These are phyloP conservation scores for Yponomeuta sedellus DNA, from an alignment of 2,888 invertebrate genomes.

Conservation along the genomic window DNA sequence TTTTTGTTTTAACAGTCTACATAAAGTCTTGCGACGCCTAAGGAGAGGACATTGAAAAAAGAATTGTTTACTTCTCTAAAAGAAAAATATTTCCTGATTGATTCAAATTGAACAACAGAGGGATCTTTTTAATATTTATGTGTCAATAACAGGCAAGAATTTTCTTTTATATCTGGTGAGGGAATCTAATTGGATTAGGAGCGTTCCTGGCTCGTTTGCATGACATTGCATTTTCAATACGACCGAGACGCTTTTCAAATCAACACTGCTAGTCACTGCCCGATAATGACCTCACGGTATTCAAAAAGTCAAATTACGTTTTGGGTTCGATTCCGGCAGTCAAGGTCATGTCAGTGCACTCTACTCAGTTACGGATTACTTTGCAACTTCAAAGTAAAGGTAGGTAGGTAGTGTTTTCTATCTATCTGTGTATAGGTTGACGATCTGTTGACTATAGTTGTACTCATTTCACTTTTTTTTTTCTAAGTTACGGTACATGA, in stretches of 20 bases:
- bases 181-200: conserved; percentile 66
- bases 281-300: too few species aligned
- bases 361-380: too few species aligned
- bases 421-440: too few species aligned
- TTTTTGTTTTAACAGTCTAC: neutral
- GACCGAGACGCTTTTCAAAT: conserved; percentile 49
- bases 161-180: conserved; percentile 54
- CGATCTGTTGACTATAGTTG: too few species aligned
- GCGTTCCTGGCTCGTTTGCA: conserved; percentile 68
- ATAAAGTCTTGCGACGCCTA: neutral
- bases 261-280: conserved; percentile 24
- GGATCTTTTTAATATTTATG: conserved; percentile 51
- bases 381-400: too few species aligned
- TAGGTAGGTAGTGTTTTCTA: too few species aligned
- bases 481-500: too few species aligned
- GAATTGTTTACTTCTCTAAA: neutral
- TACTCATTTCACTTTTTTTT: too few species aligned
- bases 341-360: too few species aligned
- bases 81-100: conserved; percentile 35
- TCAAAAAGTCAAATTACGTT: too few species aligned
- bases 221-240: conserved; percentile 71
- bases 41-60: neutral
- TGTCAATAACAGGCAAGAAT: conserved; percentile 54
- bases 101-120: conserved; percentile 52
- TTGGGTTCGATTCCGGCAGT: too few species aligned